These are phyloP conservation scores for Sialis fuliginosa DNA, from an alignment of 2,888 invertebrate species.

Conservation along the genomic window DNA sequence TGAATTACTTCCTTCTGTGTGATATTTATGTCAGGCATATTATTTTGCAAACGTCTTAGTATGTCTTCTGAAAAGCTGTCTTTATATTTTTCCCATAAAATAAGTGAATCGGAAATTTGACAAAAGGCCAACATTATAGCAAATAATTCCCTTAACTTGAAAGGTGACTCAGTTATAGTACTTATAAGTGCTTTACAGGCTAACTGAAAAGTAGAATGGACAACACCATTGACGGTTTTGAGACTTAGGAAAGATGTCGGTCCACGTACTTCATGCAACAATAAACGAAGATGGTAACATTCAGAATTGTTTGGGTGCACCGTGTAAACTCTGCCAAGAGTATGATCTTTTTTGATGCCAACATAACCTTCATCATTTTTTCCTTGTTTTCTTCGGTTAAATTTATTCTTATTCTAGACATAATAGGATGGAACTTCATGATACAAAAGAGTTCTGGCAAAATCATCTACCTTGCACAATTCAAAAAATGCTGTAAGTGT, in stretches of 20 bases:
- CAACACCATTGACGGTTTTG: constrained; percentile 15
- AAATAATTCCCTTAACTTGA: constrained; percentile 11
- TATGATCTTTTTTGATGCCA: constrained; percentile 4
- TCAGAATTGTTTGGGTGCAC: constrained; percentile 8
- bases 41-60: constrained; percentile 1
- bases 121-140: constrained; percentile 11
- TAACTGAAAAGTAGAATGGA: constrained; percentile 12
- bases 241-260: no score
- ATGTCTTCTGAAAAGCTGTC: constrained; percentile 13
- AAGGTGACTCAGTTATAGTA: constrained; percentile 9
- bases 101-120: constrained; percentile 7
- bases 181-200: constrained; percentile 14
- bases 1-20: constrained; percentile 5
- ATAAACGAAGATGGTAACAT: constrained; percentile 10
- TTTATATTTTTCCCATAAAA: constrained; percentile 13
- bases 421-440: constrained; percentile 15
- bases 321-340: constrained; percentile 9
- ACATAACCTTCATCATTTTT: constrained; percentile 5
- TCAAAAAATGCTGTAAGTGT: constrained; percentile 19
- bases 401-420: constrained; percentile 8
- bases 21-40: no score
- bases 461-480: constrained; percentile 16
- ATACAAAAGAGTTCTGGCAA: constrained; percentile 13
- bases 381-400: constrained; percentile 9
- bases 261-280: constrained; percentile 14